phyloP scores from a whole-genome alignment of 2,797 vertebrate species.

The Falco rusticolus region DNA sequence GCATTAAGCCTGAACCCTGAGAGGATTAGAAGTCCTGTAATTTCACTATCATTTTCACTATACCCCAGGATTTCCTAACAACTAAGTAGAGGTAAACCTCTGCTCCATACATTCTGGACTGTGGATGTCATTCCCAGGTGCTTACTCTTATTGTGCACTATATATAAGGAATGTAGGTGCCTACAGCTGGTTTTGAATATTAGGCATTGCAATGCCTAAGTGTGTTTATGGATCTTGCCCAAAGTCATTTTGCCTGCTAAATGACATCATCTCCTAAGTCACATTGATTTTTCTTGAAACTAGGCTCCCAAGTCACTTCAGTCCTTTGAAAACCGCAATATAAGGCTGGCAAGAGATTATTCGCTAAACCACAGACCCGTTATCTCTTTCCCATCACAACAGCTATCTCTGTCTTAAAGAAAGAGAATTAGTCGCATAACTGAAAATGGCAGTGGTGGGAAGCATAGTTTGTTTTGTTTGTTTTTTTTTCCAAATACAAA shows the following conservation, averaged over 20 bases:
- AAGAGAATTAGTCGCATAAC: not conserved
- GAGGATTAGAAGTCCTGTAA: not conserved
- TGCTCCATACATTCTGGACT: not conserved
- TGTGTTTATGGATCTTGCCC: not conserved
- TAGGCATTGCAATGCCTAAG: not conserved
- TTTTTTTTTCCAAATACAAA: not conserved
- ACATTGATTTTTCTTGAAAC: slow-evolving; percentile 23
- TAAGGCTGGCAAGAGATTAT: not conserved
- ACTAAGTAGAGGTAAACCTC: not conserved
- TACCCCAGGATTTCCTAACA: not conserved
- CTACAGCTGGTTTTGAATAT: not conserved
- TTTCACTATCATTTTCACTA: not conserved
- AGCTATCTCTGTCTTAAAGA: slow-evolving; percentile 1
- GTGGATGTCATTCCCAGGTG: not conserved
- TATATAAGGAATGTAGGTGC: not conserved
- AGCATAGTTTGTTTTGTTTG: not conserved
- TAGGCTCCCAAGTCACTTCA: not conserved
- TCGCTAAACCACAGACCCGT: not conserved
- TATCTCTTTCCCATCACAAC: not conserved
- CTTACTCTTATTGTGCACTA: not conserved
- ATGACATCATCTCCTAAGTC: not conserved
- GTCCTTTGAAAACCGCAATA: not conserved
- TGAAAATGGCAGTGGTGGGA: not conserved
- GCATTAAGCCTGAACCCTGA: not conserved
- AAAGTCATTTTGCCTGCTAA: not conserved